Evolutionary conservation across 2,113 vertebrate genomes (phyloP).

Genomic region (Casuarius casuarius): DNA sequence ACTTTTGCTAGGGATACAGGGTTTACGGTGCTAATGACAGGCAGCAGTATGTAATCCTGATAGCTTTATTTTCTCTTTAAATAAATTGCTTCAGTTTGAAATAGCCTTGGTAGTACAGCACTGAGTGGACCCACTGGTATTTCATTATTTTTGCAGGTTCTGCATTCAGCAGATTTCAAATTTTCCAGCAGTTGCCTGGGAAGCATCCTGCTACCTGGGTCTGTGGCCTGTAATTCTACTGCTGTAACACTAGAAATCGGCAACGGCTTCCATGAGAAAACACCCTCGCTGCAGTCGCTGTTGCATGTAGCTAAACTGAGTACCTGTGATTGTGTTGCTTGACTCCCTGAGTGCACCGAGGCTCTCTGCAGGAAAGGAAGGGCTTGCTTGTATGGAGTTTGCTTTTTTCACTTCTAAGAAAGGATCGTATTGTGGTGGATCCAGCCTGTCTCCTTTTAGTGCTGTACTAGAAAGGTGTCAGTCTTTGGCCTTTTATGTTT

Average conservation of each 20-base stretch:
- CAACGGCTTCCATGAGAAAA: not conserved
- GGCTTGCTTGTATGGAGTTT: not conserved
- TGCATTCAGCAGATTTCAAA: not conserved
- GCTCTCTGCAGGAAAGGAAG: not conserved
- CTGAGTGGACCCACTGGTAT: constrained; percentile 6
- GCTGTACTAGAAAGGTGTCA: not conserved
- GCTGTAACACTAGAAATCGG: not conserved
- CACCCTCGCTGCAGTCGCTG: not conserved
- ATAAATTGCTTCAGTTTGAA: not conserved
- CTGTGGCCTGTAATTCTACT: not conserved
- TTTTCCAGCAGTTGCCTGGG: constrained; percentile 37
- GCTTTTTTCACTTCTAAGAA: not conserved
- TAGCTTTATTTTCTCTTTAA: not conserved
- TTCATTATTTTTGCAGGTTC: not conserved
- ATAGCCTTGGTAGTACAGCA: not conserved
- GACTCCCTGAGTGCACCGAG: not conserved
- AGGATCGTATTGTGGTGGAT: not conserved
- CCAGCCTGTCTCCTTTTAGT: not conserved
- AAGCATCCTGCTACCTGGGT: not conserved
- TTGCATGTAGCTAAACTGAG: not conserved
- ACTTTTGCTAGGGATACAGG: not conserved
- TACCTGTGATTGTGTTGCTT: not conserved
- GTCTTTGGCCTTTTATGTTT: not conserved
- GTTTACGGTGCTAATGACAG: not conserved
- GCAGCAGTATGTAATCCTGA: not conserved